Evolutionary conservation across 1,140 invertebrate genomes (phyloP), one percentile per base, ranked within the genome.

Genomic region (Drosophila parabipectinata): DNA sequence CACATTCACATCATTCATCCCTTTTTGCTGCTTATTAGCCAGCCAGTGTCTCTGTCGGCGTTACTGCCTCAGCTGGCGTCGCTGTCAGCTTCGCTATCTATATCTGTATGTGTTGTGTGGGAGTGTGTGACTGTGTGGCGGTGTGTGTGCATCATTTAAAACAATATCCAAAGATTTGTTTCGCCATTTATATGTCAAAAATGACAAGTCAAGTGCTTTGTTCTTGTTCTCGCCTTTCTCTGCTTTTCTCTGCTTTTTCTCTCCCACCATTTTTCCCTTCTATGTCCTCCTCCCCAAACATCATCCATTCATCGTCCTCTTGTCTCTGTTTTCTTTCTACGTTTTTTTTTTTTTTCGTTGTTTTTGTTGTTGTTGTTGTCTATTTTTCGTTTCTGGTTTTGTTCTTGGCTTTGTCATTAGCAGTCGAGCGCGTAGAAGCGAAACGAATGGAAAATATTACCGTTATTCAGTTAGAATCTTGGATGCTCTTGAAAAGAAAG

Each of bases 151-250:
- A 69, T 63, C 75, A 88, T 82, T 87, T 79, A 88, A 87, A 87
- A 82, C 83, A 88, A 87, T 87, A 82, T 87, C 82, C 82, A 87
- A 79, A 85, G 82, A 85, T 85, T 85, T 85, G 82, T 87, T 87
- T 67, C 68, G 78, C 72, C 83, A 88, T 88, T 88, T 88, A 79
- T 90, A 73, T 79, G 87, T 87, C 78, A 83, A 77, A 87, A 73
- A 80, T 77, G 79, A 87, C 87, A 90, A 77, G 79, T 80, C 87
- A 90, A 82, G 72, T 83, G 87, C 62, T 79, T 77, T 85, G 67
- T 73, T 71, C 58, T 58, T 64, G 81, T 68, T 72, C 52, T 66
- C 59, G 67, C 59, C 66, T 69, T 69, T 69, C 51, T 32, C 67
- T 71, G 32, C 34, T 26, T 62, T 61, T 15, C 21, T 39, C 24